Evolutionary conservation across 2,113 vertebrate species (phyloP), one percentile per base, ranked within the genome.

Genomic region (Ceyx melanurus): DNA sequence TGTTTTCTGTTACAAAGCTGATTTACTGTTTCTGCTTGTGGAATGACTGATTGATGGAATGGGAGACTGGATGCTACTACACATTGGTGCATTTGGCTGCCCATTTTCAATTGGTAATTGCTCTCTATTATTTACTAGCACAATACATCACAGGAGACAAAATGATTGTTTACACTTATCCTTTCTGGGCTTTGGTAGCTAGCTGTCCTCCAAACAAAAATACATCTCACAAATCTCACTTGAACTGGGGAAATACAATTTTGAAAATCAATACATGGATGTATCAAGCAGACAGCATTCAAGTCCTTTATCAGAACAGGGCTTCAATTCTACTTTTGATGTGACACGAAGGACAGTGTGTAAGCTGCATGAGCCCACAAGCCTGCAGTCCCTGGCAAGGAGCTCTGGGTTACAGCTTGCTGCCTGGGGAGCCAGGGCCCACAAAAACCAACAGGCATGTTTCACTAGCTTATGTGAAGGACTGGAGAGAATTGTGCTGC

Each of bases 161-260:
- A 90, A 92, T 77, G 65, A 78, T 35, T 88, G 80, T 84, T 94
- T 91, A 94, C 43, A 76, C 15, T 33, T 88, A 62, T 87, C 50
- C 65, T 43, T 87, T 91, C 67, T 67, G 43, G 66, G 93, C 82
- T 92, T 75, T 77, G 68, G 87, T 73, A 77, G 70, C 77, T 67
- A 94, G 62, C 48, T 90, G 64, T 62, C 73, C 78, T 72, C 62
- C 66, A 78, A 92, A 93, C 31, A 90, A 94, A 94, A 82, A 18
- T n/a, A 77, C 16, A 25, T 64, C 35, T 91, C n/a, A 9, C 73
- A 91, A 92, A 91, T 82, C 57, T 86, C 86, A 68, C 76, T 61
- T 62, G 61, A 82, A 73, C 1, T 51, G 15, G 35, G 66, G 73
- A 92, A 75, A 43, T 15, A 42, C 21, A 67, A 42, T 58, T 84